Evolutionary conservation across 2,888 invertebrate species (phyloP).

Genomic region (Drosophila acutilabella): DNA sequence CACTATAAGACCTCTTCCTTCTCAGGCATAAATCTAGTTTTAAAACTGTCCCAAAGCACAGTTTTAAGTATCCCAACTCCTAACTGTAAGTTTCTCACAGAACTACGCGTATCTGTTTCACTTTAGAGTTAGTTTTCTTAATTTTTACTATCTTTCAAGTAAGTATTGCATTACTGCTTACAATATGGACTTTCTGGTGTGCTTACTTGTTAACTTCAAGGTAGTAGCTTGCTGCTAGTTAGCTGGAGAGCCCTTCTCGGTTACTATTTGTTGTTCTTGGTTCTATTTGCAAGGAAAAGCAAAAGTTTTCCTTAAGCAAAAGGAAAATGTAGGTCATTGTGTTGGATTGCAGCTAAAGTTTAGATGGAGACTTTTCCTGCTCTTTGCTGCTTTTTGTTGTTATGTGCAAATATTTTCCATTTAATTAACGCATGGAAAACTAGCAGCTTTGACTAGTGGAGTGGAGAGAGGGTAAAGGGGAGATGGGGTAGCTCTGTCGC

Average conservation of each 20-base stretch:
- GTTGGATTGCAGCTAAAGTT: conserved; percentile 63
- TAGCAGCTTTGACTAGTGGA: conserved; percentile 27
- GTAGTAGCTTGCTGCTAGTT: not conserved
- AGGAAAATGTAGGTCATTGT: conserved; percentile 67
- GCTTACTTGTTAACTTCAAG: not conserved
- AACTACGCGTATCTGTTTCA: conserved; percentile 1
- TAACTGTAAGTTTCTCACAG: not conserved
- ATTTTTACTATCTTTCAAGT: not conserved
- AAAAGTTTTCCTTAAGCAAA: conserved; percentile 62
- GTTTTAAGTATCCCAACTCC: too few relatives aligned
- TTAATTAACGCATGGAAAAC: conserved; percentile 75
- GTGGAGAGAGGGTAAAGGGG: not conserved
- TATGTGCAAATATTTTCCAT: conserved; percentile 77
- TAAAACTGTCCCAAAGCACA: too few relatives aligned
- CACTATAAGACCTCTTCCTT: too few relatives aligned
- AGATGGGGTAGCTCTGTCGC: conserved; percentile 52
- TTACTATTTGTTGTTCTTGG: conserved; percentile 38
- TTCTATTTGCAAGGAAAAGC: conserved; percentile 30
- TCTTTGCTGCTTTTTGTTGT: conserved; percentile 28
- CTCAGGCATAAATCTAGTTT: too few relatives aligned
- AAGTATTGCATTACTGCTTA: conserved; percentile 3
- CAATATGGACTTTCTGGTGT: conserved; percentile 11
- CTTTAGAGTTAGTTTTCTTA: conserved; percentile 7
- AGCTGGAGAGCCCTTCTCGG: conserved; percentile 17
- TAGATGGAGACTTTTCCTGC: conserved; percentile 8